These are phyloP conservation scores for Rhagoletis pomonella DNA, from an alignment of 1,140 invertebrate species.

Conservation along the genomic window DNA sequence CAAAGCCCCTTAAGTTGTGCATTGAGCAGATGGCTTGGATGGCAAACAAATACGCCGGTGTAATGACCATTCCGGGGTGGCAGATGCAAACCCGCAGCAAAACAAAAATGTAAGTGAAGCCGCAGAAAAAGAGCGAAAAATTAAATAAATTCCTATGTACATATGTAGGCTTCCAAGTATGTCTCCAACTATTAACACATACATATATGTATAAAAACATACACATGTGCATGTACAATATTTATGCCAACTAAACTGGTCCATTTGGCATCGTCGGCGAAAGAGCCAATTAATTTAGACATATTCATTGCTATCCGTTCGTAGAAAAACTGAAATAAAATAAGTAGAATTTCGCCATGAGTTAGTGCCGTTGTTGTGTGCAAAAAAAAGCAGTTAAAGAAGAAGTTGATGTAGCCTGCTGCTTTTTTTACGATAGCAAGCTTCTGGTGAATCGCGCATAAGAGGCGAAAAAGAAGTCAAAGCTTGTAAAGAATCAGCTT, in stretches of 20 bases:
- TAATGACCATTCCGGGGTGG: conserved; percentile 28
- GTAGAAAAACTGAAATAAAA: neutral
- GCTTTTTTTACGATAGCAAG: too few species aligned
- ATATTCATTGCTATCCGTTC: neutral
- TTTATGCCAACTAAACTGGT: neutral
- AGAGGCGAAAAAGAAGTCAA: too few species aligned
- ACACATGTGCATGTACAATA: neutral
- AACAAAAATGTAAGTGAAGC: neutral
- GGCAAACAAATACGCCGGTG: neutral
- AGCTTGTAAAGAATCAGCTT: too few species aligned
- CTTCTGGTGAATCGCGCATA: too few species aligned
- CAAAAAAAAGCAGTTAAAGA: too few species aligned
- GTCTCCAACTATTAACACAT: too few species aligned
- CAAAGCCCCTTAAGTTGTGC: neutral
- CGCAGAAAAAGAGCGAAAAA: neutral
- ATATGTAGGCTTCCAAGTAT: too few species aligned
- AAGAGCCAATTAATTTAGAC: neutral
- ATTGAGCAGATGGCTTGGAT: neutral
- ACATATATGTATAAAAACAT: neutral
- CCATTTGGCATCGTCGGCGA: neutral
- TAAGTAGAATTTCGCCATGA: too few species aligned
- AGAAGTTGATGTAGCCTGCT: too few species aligned
- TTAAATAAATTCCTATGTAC: neutral
- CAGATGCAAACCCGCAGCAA: neutral
- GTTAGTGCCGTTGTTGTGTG: too few species aligned